These are phyloP conservation scores for Leptopilina boulardi DNA, from an alignment of 1,140 invertebrate genomes.

Conservation along the genomic window DNA sequence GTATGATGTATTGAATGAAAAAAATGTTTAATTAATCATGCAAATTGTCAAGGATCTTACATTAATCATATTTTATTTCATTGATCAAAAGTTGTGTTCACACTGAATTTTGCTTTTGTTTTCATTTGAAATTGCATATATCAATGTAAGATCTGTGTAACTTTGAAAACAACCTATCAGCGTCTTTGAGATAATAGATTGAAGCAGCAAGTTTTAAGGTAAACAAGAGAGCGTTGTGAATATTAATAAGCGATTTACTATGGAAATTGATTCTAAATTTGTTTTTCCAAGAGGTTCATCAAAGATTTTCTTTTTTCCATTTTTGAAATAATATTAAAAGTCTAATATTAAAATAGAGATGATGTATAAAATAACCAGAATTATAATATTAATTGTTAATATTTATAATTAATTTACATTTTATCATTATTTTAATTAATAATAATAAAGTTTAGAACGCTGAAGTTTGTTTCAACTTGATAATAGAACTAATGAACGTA, in stretches of 20 bases:
- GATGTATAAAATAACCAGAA: too few species aligned
- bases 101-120: background rate
- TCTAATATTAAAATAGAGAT: too few species aligned
- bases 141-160: background rate
- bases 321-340: too few species aligned
- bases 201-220: conserved; percentile 8
- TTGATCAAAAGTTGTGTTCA: background rate
- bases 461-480: conserved; percentile 7
- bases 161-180: conserved; percentile 21
- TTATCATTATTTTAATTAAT: background rate
- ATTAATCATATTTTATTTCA: background rate
- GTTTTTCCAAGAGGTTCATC: background rate
- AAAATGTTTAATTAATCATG: background rate
- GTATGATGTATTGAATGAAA: too few species aligned
- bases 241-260: background rate
- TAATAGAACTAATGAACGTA: background rate
- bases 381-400: too few species aligned
- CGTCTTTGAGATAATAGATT: conserved; percentile 7
- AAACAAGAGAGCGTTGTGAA: background rate
- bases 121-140: background rate
- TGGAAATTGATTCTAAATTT: background rate
- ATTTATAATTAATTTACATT: too few species aligned
- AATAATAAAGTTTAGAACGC: background rate
- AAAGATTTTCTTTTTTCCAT: background rate
- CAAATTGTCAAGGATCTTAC: conserved; percentile 6